A percentile compares a stretch with the other conserved stretches of the same genome.
Conservation (phyloP, 2,113 vertebrate species). For the Ctenodactylus gundi region DNA sequence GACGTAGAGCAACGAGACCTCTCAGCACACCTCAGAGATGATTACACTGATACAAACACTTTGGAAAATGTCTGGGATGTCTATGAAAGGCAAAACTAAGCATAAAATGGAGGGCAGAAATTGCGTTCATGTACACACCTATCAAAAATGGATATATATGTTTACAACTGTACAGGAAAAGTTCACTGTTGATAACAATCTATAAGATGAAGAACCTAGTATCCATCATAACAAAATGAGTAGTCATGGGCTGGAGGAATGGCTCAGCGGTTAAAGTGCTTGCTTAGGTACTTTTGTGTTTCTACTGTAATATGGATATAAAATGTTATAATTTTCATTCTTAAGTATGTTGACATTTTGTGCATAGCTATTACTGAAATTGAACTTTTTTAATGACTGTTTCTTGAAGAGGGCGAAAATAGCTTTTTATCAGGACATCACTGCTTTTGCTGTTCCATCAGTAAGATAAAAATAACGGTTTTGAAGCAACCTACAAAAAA, state of each 20-base stretch:
- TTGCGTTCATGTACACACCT: background rate
- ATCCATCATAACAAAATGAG: background rate
- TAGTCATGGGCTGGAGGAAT: background rate
- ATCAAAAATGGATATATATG: background rate
- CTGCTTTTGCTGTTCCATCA: background rate
- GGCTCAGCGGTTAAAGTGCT: too few relatives aligned
- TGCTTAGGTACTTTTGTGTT: too few relatives aligned
- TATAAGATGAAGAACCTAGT: background rate
- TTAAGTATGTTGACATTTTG: constrained; percentile 1
- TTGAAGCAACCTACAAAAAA: background rate
- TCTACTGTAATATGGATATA: background rate
- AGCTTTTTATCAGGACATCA: background rate
- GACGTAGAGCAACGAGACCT: background rate
- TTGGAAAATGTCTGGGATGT: background rate
- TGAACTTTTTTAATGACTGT: background rate
- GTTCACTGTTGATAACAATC: background rate
- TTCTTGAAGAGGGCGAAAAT: constrained; percentile 25
- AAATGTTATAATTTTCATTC: background rate
- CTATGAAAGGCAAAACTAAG: background rate
- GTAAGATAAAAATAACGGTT: background rate
- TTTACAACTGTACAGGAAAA: background rate
- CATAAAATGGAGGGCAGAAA: background rate
- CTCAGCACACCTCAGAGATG: background rate
- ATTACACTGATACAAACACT: background rate
- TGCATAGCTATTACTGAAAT: constrained; percentile 27